Base-by-base conservation (phyloP, 2,888 invertebrate species). In the Meghimatium bilineatum region DNA sequence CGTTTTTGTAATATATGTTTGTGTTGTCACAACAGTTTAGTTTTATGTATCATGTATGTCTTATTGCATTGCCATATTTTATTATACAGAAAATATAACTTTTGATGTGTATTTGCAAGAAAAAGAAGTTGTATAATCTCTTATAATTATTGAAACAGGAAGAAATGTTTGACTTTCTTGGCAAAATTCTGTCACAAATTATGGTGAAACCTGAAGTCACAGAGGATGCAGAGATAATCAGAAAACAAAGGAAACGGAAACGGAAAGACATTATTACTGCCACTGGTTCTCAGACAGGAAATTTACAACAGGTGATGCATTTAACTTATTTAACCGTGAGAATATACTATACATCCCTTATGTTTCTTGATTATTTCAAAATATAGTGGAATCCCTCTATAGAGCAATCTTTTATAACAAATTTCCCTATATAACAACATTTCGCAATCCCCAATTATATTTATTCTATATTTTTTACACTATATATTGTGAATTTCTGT, bases 101-200 rank as follows among this genome's bases (percentile, higher is more conserved):
- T 34, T 66, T 66, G 66, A n/a, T 67, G 67, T 34, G 17, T 67
- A 8, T 63, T 23, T 63, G 5, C 60, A 63, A 23, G 8, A 32
- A 6, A 67, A 14, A 5, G 32, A 34, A 38, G 36, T 38, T 38
- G 34, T 17, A 20, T 69, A 17, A 38, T 69, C 23, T 72, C 0
- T 44, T 52, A 32, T 90, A 90, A 79, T 36, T 77, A 5, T 36
- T 78, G 32, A 79, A 79, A 14, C 87, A 93, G 93, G 91, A 94
- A 90, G 91, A 93, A 88, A 88, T 94, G 87, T 90, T 92, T 89
- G 91, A 94, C 90, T 92, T 94, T 89, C 90, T 94, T 89, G 92
- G 94, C 88, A 88, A 93, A 85, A 89, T 94, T 74, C 85, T 93
- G 52, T 89, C 90, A 8, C 91, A 91, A 80, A 86, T 87, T 36